Evolutionary conservation across 2,888 invertebrate species (phyloP).

Genomic region (Ophion slaviceki): DNA sequence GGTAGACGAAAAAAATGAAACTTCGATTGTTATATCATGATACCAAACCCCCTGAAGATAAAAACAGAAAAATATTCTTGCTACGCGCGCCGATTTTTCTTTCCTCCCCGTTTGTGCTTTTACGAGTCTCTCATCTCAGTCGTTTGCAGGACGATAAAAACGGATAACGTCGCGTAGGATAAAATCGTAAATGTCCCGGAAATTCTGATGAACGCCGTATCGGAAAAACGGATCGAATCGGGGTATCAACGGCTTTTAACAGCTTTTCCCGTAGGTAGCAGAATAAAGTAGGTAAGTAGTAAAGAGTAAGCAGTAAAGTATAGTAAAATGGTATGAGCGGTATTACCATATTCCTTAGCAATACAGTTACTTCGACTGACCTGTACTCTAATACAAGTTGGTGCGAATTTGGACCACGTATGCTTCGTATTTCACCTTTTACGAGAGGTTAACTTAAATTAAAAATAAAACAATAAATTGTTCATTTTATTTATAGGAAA

Average conservation of each 20-base stretch:
- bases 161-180: not conserved
- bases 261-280: not conserved
- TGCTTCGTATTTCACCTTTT: no score
- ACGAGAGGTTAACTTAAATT: no score
- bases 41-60: not conserved
- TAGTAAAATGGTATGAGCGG: not conserved
- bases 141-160: constrained; percentile 1
- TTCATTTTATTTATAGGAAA: no score
- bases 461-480: no score
- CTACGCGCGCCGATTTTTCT: not conserved
- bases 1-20: no score
- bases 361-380: not conserved
- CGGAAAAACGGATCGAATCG: not conserved
- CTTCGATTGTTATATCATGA: not conserved
- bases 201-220: constrained; percentile 3
- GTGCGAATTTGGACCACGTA: not conserved
- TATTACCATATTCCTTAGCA: constrained; percentile 3
- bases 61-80: not conserved
- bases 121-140: not conserved
- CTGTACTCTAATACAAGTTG: not conserved
- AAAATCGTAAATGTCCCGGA: constrained; percentile 7
- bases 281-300: not conserved
- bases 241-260: constrained; percentile 12
- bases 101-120: not conserved
- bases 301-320: not conserved